A percentile compares a stretch with the other conserved stretches of the same genome.
Evolutionary conservation across 2,888 invertebrate species (phyloP).

Genomic region (Orthonevra nobilis): DNA sequence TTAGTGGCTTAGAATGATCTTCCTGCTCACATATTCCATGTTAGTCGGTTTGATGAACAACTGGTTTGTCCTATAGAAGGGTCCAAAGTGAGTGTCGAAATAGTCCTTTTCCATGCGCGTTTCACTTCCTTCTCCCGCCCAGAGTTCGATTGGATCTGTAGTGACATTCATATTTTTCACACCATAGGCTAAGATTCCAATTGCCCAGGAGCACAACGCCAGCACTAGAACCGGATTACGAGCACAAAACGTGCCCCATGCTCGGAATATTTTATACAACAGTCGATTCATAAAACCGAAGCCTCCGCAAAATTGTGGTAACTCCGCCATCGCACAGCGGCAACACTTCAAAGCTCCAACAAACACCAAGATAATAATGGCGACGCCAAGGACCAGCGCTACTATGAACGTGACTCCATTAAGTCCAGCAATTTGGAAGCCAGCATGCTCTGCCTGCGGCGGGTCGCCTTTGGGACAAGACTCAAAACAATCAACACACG

Average conservation of each 20-base stretch:
- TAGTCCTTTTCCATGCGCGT: conserved; percentile 92
- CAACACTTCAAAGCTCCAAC: conserved; percentile 70
- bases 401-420: conserved; percentile 85
- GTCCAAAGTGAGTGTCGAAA: conserved; percentile 92
- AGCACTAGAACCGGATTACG: conserved; percentile 84
- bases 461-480: conserved; percentile 83
- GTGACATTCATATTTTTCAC: conserved; percentile 86
- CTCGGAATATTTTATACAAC: conserved; percentile 79
- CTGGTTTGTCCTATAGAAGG: conserved; percentile 94
- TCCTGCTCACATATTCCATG: conserved; percentile 81
- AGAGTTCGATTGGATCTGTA: conserved; percentile 94
- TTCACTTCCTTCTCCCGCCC: conserved; percentile 91
- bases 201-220: conserved; percentile 83
- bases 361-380: conserved; percentile 74
- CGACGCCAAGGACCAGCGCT: conserved; percentile 82
- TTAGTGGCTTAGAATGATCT: too few relatives aligned
- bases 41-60: conserved; percentile 88
- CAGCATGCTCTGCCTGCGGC: conserved; percentile 78
- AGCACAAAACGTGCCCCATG: conserved; percentile 84
- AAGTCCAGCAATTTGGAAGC: conserved; percentile 83
- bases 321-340: conserved; percentile 59
- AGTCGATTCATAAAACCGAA: conserved; percentile 73
- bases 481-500: conserved; percentile 87
- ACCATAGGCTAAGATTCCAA: conserved; percentile 84
- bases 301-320: conserved; percentile 75